Evolutionary conservation across 2,888 invertebrate species (phyloP), one percentile per base, ranked within the genome.

Genomic region (Trilocha varians): DNA sequence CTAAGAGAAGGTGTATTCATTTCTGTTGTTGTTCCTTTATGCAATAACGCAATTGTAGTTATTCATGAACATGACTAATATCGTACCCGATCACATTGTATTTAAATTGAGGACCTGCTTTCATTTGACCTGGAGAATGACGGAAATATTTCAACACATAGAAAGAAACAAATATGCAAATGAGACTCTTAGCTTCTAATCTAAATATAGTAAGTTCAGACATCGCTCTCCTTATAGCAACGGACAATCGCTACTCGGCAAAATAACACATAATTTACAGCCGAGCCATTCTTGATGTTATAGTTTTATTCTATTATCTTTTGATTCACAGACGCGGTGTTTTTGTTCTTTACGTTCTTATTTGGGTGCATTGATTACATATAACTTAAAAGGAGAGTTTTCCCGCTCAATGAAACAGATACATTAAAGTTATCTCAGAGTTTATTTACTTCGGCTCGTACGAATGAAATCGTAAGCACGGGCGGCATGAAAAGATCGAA

Each of bases 401-500:
- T 25, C 25, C 11, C 8, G 25, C 2, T 25, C 25, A 25, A 5
- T 4, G 48, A 48, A 47, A 53, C 45, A 48, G 56, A 57, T 55
- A 25, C 25, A 25, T 25, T 25, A 11, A 11, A 25, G 25, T 25
- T 25, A 25, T 25, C 25, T 25, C 25, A 52, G 46, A 57, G 53
- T 59, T 62, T 65, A 65, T 67, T 61, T 63, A 53, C 60, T 52
- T 46, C 52, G 48, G 49, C 52, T 58, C 53, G 59, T 59, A 59
- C 52, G 55, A 57, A 55, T 59, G 55, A 62, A 68, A 63, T 60
- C 59, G 63, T 62, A 67, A 58, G 60, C 63, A 62, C 60, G 65
- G 63, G 62, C 62, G 71, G 70, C 68, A 77, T 77, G 72, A 68
- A 70, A 70, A 77, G 71, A 74, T 74, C 69, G 71, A 78, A 78